These are phyloP conservation scores for Platalea minor DNA, from an alignment of 2,797 vertebrate species.

Conservation along the genomic window DNA sequence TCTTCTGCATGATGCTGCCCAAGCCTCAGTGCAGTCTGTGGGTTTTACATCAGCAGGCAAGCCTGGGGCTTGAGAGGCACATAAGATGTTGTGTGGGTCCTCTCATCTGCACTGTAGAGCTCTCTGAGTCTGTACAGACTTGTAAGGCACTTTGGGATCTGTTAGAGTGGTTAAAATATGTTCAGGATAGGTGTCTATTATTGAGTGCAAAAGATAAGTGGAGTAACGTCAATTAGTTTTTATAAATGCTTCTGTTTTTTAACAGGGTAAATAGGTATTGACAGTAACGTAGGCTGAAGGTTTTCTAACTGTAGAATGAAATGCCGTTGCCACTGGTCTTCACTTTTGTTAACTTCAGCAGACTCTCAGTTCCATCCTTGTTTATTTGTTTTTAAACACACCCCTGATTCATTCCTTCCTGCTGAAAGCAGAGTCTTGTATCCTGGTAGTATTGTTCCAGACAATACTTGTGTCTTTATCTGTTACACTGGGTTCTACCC, in stretches of 20 bases:
- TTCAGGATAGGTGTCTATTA: not conserved
- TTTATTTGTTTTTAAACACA: not conserved
- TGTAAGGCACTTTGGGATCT: not conserved
- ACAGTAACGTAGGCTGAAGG: not conserved
- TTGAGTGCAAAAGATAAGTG: not conserved
- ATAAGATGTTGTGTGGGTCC: not conserved
- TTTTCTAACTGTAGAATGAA: not conserved
- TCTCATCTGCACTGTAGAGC: not conserved
- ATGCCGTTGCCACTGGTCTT: not conserved
- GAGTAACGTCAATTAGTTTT: not conserved
- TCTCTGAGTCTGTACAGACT: not conserved
- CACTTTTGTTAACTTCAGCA: not conserved
- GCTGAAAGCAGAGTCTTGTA: not conserved
- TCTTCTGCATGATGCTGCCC: not conserved
- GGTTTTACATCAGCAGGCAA: not conserved
- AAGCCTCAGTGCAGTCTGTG: not conserved
- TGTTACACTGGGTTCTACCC: not conserved
- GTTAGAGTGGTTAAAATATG: not conserved
- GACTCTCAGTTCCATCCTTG: not conserved
- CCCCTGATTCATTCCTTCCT: not conserved
- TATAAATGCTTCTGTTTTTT: not conserved
- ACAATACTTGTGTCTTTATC: not conserved
- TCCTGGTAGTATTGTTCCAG: not conserved
- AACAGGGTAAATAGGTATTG: not conserved
- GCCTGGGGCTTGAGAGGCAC: not conserved